phyloP scores from a whole-genome alignment of 2,888 invertebrate genomes.

The Prosopocoilus inquinatus region DNA sequence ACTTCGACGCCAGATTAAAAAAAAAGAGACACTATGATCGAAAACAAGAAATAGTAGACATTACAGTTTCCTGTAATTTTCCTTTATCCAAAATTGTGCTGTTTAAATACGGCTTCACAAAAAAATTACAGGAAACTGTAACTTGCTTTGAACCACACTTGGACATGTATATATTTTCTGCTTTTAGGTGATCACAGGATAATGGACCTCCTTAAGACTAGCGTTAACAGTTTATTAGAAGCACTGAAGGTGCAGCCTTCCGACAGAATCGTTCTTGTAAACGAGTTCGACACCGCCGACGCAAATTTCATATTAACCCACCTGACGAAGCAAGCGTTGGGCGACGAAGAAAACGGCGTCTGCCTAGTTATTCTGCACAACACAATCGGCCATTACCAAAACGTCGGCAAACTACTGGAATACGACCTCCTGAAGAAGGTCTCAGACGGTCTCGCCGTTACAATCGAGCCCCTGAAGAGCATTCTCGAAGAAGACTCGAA shows the following conservation, averaged over 20 bases:
- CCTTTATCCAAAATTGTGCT: too few relatives aligned
- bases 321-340: conserved; percentile 64
- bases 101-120: too few relatives aligned
- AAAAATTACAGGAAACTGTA: too few relatives aligned
- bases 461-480: conserved; percentile 57
- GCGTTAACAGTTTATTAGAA: conserved; percentile 52
- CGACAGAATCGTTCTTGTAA: conserved; percentile 62
- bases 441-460: conserved; percentile 51
- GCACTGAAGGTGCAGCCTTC: conserved; percentile 65
- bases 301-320: conserved; percentile 71
- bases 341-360: conserved; percentile 59
- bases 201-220: background rate
- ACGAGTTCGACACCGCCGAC: conserved; percentile 69
- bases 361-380: conserved; percentile 70
- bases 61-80: too few relatives aligned
- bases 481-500: conserved; percentile 48
- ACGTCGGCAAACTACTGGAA: conserved; percentile 71
- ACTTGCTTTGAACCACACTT: too few relatives aligned
- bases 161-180: too few relatives aligned
- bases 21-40: too few relatives aligned
- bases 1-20: too few relatives aligned
- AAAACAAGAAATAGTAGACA: too few relatives aligned
- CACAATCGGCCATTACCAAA: conserved; percentile 69
- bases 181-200: too few relatives aligned
- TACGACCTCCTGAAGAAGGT: conserved; percentile 62